These are phyloP conservation scores for Microtus oregoni DNA, from an alignment of 2,113 vertebrate species.

Conservation along the genomic window DNA sequence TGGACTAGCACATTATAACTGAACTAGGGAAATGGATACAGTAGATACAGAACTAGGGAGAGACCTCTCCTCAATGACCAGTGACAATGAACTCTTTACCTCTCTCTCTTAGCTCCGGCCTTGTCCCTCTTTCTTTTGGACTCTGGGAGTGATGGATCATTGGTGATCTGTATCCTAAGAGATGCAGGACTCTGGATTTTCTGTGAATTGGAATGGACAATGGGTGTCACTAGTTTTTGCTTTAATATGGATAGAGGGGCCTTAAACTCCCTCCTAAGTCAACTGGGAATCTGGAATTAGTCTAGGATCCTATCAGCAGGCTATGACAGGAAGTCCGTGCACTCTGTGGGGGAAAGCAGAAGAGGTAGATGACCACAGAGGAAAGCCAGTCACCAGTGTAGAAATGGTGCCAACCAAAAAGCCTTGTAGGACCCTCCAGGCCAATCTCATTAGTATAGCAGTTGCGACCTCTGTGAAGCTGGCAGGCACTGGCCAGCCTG, in stretches of 20 bases:
- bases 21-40: background rate
- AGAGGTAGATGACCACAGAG: background rate
- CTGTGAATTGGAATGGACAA: background rate
- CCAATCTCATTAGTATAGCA: conserved; percentile 17
- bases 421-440: background rate
- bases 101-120: background rate
- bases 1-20: background rate
- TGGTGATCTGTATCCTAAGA: background rate
- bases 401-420: conserved; percentile 15
- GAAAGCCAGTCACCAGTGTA: background rate
- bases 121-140: conserved; percentile 13
- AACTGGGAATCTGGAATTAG: conserved; percentile 34
- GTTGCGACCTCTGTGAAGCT: background rate
- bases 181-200: background rate
- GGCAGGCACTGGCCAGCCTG: background rate
- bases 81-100: background rate
- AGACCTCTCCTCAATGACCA: background rate
- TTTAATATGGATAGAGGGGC: background rate
- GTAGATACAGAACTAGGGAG: background rate
- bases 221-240: background rate
- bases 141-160: conserved; percentile 10
- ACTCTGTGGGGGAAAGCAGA: background rate
- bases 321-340: background rate
- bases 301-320: conserved; percentile 45
- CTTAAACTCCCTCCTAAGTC: background rate